phyloP scores from a whole-genome alignment of 2,888 invertebrate genomes.

The Oscheius myriophilus region DNA sequence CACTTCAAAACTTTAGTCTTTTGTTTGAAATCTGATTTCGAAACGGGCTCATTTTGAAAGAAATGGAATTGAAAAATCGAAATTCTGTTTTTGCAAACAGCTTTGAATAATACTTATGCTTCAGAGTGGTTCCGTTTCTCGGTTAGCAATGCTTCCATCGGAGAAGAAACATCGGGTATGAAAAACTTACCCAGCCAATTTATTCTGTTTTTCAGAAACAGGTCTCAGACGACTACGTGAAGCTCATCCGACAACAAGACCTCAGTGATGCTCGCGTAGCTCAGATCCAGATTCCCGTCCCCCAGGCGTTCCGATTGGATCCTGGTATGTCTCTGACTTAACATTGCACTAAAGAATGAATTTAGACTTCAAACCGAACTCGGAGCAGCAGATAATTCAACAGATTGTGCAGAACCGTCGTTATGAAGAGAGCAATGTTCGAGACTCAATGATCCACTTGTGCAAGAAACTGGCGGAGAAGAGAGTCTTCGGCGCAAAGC shows the following conservation, averaged over 20 bases:
- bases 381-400: conserved; percentile 67
- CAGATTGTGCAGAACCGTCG: conserved; percentile 66
- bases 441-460: conserved; percentile 68
- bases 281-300: conserved; percentile 66
- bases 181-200: background rate
- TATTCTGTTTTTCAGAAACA: conserved; percentile 36
- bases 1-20: too few species aligned
- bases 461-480: conserved; percentile 70
- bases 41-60: too few species aligned
- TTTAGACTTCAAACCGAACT: conserved; percentile 66
- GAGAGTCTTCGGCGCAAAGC: conserved; percentile 68
- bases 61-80: too few species aligned
- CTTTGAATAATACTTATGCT: background rate
- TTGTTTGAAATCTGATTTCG: too few species aligned
- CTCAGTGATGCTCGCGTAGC: conserved; percentile 56
- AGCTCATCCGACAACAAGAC: conserved; percentile 63
- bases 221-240: conserved; percentile 66
- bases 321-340: conserved; percentile 50
- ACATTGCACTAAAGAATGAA: background rate
- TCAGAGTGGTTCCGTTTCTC: conserved; percentile 25
- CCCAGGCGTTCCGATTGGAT: conserved; percentile 64
- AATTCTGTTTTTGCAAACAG: too few species aligned
- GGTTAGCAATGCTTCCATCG: conserved; percentile 19
- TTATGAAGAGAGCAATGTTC: conserved; percentile 64
- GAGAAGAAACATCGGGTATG: conserved; percentile 28